Evolutionary conservation across 2,113 vertebrate genomes (phyloP), one percentile per base, ranked within the genome.

Genomic region (Thunnus maccoyii): DNA sequence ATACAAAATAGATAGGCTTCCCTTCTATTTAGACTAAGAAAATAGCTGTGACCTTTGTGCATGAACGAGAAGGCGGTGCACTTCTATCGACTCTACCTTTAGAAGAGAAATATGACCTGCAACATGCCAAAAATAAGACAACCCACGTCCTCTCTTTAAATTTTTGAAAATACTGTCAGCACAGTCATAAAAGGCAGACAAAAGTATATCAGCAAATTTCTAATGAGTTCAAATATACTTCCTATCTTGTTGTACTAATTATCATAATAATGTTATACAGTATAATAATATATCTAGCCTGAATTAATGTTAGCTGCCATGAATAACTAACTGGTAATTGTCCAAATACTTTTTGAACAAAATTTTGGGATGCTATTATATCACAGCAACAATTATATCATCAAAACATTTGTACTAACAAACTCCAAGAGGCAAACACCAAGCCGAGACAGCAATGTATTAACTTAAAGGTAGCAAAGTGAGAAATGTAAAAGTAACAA

Each of bases 1-100:
- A 89, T 93, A 87, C 87, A 92, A 92, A 93, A 83, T 74, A 92
- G 87, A 91, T 85, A 83, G 84, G 70, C 84, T 86, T 89, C 86
- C 77, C 68, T 72, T 89, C 83, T 87, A 63, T 84, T 90, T 88
- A 89, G 80, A 84, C 84, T 57, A 58, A 81, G 75, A 76, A 83
- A 88, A 88, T 86, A 87, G 80, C 75, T 68, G 72, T 79, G 85
- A 91, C 89, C 83, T 90, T 91, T 90, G 88, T 67, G 80, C 64
- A 56, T 22, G 57, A 80, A 83, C 54, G 55, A 65, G 84, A 78
- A 63, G 52, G 68, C 20, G 11, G 74, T 20, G 22, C 11, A 18
- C 32, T 9, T 73, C 55, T 62, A 48, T 52, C 9, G 41, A 80
- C 71, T 78, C 56, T 73, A 67, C 81, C 61, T 82, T 75, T 67